Evolutionary conservation across 2,113 vertebrate species (phyloP).

Genomic region (Brachypodius melanocephalos): DNA sequence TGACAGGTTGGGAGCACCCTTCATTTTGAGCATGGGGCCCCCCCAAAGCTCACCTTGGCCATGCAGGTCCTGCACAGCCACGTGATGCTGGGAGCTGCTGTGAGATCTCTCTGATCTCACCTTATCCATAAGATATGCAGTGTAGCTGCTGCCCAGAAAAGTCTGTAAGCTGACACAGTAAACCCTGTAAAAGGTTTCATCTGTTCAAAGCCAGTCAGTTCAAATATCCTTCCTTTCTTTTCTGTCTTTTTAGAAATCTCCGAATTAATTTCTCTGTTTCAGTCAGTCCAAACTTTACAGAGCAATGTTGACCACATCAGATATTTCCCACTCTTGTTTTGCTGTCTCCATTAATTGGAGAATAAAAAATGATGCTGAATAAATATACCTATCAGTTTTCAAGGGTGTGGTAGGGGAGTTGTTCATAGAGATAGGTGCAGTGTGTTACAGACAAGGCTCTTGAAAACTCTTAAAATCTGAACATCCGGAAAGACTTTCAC

Average conservation of each 20-base stretch:
- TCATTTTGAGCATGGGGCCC: accelerated
- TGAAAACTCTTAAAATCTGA: slow-evolving; percentile 49
- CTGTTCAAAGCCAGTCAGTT: not conserved
- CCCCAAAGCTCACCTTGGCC: not conserved
- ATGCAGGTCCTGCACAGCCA: not conserved
- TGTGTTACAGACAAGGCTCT: not conserved
- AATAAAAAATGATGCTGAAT: slow-evolving; percentile 24
- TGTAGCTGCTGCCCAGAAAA: not conserved
- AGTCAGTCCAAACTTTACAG: not conserved
- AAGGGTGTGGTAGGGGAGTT: not conserved
- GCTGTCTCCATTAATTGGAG: not conserved
- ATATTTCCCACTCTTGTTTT: slow-evolving; percentile 5
- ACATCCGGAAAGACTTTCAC: slow-evolving; percentile 30
- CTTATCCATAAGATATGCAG: not conserved
- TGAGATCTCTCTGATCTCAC: not conserved
- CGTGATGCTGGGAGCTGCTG: not conserved
- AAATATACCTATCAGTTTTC: slow-evolving; percentile 9
- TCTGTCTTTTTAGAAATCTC: not conserved
- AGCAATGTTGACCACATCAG: slow-evolving; percentile 17
- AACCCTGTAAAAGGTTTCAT: slow-evolving; percentile 20
- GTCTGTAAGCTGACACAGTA: not conserved
- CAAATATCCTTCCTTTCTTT: not conserved
- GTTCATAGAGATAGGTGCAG: slow-evolving; percentile 13
- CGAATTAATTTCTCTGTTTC: not conserved
- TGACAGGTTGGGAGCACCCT: accelerated